These are phyloP conservation scores for Cnemophilus loriae DNA, from an alignment of 2,113 vertebrate species.

Conservation along the genomic window DNA sequence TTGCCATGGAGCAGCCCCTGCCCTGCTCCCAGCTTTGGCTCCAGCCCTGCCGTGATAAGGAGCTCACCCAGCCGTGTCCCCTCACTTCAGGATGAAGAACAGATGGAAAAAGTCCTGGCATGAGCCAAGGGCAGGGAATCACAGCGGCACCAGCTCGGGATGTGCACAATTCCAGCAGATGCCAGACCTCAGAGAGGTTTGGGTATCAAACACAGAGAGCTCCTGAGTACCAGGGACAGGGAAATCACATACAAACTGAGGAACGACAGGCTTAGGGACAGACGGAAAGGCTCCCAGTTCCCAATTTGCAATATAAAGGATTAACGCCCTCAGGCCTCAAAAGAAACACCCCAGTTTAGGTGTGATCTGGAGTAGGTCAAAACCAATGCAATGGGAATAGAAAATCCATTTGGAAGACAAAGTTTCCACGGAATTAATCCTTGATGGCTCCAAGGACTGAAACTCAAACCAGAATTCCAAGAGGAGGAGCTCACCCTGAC, in stretches of 20 bases:
- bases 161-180: not conserved
- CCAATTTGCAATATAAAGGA: not conserved
- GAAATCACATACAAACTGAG: not conserved
- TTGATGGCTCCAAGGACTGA: not conserved
- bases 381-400: not conserved
- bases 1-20: not conserved
- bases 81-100: not conserved
- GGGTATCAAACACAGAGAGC: not conserved
- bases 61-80: not conserved
- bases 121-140: not conserved
- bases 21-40: not conserved
- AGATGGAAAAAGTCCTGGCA: not conserved
- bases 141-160: not conserved
- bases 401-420: not conserved
- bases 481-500: not conserved
- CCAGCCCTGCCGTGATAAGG: not conserved
- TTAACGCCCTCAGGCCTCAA: not conserved
- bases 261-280: not conserved
- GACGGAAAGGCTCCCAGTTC: not conserved
- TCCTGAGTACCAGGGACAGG: not conserved
- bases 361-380: not conserved
- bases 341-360: not conserved
- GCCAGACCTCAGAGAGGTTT: not conserved
- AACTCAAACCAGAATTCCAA: not conserved
- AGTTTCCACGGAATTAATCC: not conserved